Conservation (phyloP, 1,140 invertebrate genomes). For the Maconellicoccus hirsutus region DNA sequence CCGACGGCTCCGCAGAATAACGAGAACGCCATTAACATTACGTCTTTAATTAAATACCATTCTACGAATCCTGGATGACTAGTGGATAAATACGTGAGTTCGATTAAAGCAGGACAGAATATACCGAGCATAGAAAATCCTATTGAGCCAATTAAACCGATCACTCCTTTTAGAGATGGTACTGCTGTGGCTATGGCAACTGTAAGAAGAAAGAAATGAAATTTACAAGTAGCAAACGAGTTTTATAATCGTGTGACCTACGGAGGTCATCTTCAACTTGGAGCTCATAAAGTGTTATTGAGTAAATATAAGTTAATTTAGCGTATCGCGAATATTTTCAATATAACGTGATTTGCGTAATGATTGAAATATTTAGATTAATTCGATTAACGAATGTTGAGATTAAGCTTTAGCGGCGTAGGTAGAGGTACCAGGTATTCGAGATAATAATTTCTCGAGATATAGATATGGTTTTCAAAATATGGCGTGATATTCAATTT, state of each 20-base stretch:
- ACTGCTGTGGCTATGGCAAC: constrained; percentile 68
- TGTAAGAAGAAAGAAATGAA: constrained; percentile 37
- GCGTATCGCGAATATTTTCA: too few relatives aligned
- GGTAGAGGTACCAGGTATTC: too few relatives aligned
- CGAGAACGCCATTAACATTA: background rate
- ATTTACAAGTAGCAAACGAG: background rate
- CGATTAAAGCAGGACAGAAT: constrained; percentile 84
- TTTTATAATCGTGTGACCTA: background rate
- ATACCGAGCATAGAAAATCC: constrained; percentile 81
- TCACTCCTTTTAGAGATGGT: constrained; percentile 80
- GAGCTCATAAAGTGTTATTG: background rate
- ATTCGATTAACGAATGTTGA: too few relatives aligned
- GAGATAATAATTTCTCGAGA: too few relatives aligned
- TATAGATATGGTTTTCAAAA: too few relatives aligned
- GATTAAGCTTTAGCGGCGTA: too few relatives aligned
- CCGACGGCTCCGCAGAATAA: background rate
- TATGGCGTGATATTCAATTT: too few relatives aligned
- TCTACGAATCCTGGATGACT: background rate
- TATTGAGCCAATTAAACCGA: constrained; percentile 85
- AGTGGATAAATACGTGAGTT: constrained; percentile 41
- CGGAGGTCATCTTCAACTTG: background rate
- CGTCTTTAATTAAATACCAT: background rate
- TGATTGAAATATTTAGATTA: too few relatives aligned
- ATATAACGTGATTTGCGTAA: too few relatives aligned
- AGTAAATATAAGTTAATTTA: too few relatives aligned